These are phyloP conservation scores for Scrobipalpa atriplicella DNA, from an alignment of 2,888 invertebrate species.

Conservation along the genomic window DNA sequence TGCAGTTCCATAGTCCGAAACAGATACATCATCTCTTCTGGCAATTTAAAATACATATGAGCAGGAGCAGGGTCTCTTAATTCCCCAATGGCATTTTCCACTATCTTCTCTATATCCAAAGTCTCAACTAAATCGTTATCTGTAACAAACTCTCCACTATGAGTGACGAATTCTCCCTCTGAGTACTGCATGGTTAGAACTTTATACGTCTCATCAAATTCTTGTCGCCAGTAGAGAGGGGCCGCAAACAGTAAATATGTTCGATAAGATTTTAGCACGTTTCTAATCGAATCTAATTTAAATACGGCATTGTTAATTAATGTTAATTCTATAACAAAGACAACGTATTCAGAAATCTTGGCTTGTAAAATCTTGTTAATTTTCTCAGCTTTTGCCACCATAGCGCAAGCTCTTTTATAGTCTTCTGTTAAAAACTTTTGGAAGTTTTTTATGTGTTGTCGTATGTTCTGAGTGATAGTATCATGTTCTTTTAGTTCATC, in stretches of 20 bases:
- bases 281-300: conserved; percentile 70
- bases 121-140: conserved; percentile 69
- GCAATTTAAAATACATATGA: conserved; percentile 59
- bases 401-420: conserved; percentile 68
- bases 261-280: conserved; percentile 68
- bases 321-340: conserved; percentile 61
- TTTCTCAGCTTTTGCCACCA: conserved; percentile 64
- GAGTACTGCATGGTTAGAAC: conserved; percentile 55
- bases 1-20: conserved; percentile 75
- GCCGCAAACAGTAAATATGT: conserved; percentile 71
- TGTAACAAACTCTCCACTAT: conserved; percentile 59
- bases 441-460: conserved; percentile 69
- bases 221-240: conserved; percentile 71
- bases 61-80: conserved; percentile 59
- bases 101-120: conserved; percentile 69
- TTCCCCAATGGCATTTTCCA: conserved; percentile 66
- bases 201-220: conserved; percentile 65
- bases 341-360: conserved; percentile 65
- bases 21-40: conserved; percentile 68
- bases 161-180: conserved; percentile 3
- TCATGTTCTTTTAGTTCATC: conserved; percentile 63
- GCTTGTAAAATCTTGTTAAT: conserved; percentile 57
- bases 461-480: conserved; percentile 57
- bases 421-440: conserved; percentile 75
- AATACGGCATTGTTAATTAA: conserved; percentile 70